Base-by-base conservation (phyloP, 2,888 invertebrate genomes). In the Hyles lineata region DNA sequence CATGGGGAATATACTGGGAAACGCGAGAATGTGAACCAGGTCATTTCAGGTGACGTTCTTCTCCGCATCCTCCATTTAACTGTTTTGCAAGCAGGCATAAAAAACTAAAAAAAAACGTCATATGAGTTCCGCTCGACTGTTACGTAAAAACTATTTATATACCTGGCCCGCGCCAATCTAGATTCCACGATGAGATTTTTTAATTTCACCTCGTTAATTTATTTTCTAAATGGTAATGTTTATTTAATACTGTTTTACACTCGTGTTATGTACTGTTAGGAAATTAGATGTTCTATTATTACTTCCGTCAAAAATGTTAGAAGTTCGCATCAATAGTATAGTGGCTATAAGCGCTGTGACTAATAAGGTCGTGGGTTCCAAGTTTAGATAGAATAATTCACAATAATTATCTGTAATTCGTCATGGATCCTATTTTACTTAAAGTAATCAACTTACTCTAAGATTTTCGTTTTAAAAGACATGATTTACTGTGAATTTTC, bases 141-240 rank as follows among this genome's bases (percentile, higher is more conserved):
- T 67, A 67, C 17, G 23, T 67, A 67, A 67, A 67, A 23, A 17
- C 43, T 23, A 21, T 50, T 67, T 50, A 50, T 67, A 23, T 50
- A 50, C 21, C 23, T 50, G 15, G 43, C 63, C 43, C 15, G 15
- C 43, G 5, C 35, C 21, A 63, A 11, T 43, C 43, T 67, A 67
- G 63, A 67, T 43, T 67, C 29, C 52, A 9, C 43, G 21, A 19
- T 35, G 43, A 50, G 23, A 67, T 23, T 23, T 50, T 17, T 23
- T 67, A 67, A 50, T 67, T 67, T 67, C 67, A 67, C 67, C 17
- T 50, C 50, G 50, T 23, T 50, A 50, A 67, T 67, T 67, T 50
- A 50, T 11, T 67, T 67, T 67, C 67, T 67, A 67, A 67, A 43
- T 11, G 11, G 43, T 55, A 55, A 19, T 55, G 55, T 5, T n/a